A percentile compares a stretch with the other conserved stretches of the same genome.
Evolutionary conservation across 1,140 invertebrate species (phyloP).

Genomic region (honey bee (Apis mellifera)): Amel_HAv3.1 CM009939.2:5086501-5087000

Average conservation of each 20-base stretch:
- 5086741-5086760: neutral
- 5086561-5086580: too few relatives aligned
- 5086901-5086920: neutral
- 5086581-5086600: too few relatives aligned
- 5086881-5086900: neutral
- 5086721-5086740: neutral
- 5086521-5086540: too few relatives aligned
- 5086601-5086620: too few relatives aligned
- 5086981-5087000: neutral
- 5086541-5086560: too few relatives aligned
- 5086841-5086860: neutral
- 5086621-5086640: too few relatives aligned
- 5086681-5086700: too few relatives aligned
- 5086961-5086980: neutral
- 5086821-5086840: neutral
- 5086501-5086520: too few relatives aligned
- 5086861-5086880: neutral
- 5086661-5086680: too few relatives aligned
- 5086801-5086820: neutral
- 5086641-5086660: too few relatives aligned
- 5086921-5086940: neutral
- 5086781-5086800: neutral
- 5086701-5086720: neutral
- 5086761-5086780: neutral
- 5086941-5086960: neutral